Evolutionary conservation across 2,888 invertebrate species (phyloP).

Genomic region (Dasypogon diadema): DNA sequence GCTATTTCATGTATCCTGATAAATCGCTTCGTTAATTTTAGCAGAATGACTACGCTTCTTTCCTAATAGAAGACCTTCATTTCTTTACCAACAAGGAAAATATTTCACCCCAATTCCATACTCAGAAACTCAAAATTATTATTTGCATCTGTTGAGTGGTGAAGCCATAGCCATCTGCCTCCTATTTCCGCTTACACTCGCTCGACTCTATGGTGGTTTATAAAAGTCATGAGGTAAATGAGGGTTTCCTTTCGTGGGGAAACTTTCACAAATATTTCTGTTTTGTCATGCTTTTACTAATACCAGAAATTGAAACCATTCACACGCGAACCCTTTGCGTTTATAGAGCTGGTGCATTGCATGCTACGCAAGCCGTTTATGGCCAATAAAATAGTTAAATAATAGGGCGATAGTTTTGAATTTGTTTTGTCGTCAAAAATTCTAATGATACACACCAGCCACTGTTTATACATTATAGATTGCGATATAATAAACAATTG

Average conservation of each 20-base stretch:
- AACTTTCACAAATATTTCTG: conserved; percentile 16
- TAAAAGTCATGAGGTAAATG: conserved; percentile 39
- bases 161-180: background rate
- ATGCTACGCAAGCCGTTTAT: no score
- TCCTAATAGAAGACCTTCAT: background rate
- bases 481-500: no score
- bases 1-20: background rate
- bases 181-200: conserved; percentile 25
- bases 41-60: background rate
- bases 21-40: background rate
- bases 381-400: no score
- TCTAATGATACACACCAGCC: no score
- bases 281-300: conserved; percentile 13
- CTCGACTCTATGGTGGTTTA: conserved; percentile 3
- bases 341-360: no score
- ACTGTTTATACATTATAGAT: no score
- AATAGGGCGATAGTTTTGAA: no score
- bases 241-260: conserved; percentile 5
- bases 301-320: background rate
- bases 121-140: conserved; percentile 6
- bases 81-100: background rate
- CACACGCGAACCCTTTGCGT: background rate
- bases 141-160: conserved; percentile 20
- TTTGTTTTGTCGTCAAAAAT: no score
- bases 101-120: background rate